These are phyloP conservation scores for Amblyopsis rosae DNA, from an alignment of 2,113 vertebrate genomes.

Conservation along the genomic window DNA sequence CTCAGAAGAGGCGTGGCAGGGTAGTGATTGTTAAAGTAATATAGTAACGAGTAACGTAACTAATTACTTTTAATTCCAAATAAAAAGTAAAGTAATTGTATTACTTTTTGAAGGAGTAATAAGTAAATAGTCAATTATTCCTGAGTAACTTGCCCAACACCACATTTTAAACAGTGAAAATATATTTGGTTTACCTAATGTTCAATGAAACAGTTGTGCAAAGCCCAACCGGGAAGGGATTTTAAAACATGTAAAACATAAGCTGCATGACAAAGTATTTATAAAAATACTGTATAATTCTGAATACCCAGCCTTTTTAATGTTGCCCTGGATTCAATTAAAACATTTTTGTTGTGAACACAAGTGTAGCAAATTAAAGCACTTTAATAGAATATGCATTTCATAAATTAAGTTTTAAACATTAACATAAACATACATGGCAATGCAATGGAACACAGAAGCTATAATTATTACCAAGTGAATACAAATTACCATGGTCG, in stretches of 20 bases:
- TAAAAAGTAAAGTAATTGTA: too few relatives aligned
- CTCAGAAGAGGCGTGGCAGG: too few relatives aligned
- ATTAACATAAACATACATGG: conserved; percentile 13
- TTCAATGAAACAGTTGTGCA: conserved; percentile 22
- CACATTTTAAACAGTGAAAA: conserved; percentile 26
- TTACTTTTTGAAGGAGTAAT: too few relatives aligned
- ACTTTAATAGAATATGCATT: conserved; percentile 27
- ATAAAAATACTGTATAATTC: conserved; percentile 1
- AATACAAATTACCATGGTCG: neutral
- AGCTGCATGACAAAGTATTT: neutral
- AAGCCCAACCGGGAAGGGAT: conserved; percentile 25
- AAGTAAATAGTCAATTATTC: too few relatives aligned
- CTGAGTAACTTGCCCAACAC: too few relatives aligned
- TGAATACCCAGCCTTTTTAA: conserved; percentile 21
- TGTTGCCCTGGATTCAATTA: conserved; percentile 13
- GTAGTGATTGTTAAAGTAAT: too few relatives aligned
- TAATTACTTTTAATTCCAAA: too few relatives aligned
- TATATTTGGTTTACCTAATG: conserved; percentile 54
- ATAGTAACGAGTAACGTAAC: too few relatives aligned
- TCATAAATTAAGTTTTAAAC: neutral
- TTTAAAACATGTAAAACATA: conserved; percentile 7
- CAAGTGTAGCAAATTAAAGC: conserved; percentile 34
- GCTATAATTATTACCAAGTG: neutral
- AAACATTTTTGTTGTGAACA: conserved; percentile 11
- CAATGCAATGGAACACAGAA: conserved; percentile 10